Percentiles rank a stretch among this genome's conserved stretches.
These are phyloP conservation scores for Streptopelia turtur DNA, from an alignment of 2,797 vertebrate genomes.

Conservation along the genomic window DNA sequence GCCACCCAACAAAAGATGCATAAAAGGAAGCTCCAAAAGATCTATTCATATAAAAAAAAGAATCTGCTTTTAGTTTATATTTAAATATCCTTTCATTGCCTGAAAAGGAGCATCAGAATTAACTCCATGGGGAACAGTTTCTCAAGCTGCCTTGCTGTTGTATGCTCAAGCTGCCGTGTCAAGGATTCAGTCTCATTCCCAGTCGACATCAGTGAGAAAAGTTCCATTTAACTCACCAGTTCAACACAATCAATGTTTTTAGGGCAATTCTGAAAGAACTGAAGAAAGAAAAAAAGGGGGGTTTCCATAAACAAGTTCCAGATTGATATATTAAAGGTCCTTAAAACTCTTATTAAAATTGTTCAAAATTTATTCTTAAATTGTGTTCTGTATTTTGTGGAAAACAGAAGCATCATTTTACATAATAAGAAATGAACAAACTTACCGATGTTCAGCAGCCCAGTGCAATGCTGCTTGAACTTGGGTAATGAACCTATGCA, in stretches of 20 bases:
- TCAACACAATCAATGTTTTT: not conserved
- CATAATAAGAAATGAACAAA: not conserved
- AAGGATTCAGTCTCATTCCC: not conserved
- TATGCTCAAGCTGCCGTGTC: not conserved
- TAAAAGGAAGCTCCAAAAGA: not conserved
- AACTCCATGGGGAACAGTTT: not conserved
- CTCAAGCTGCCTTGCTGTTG: slow-evolving; percentile 1
- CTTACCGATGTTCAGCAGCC: slow-evolving; percentile 62
- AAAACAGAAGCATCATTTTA: not conserved
- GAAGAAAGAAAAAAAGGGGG: not conserved
- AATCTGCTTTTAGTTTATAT: slow-evolving; percentile 27
- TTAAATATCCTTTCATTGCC: slow-evolving; percentile 5
- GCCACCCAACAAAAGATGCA: not conserved
- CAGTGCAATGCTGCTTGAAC: slow-evolving; percentile 76
- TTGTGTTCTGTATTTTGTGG: not conserved
- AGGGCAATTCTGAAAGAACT: not conserved
- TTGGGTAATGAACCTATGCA: slow-evolving; percentile 79
- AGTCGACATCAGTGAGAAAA: not conserved
- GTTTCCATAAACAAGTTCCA: not conserved
- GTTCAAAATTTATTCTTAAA: not conserved
- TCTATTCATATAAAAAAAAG: not conserved
- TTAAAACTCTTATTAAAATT: not conserved
- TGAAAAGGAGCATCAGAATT: slow-evolving; percentile 32
- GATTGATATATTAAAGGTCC: accelerated
- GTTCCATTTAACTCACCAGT: not conserved